A percentile compares a stretch with the other conserved stretches of the same genome.
These are phyloP conservation scores for Nineta flava DNA, from an alignment of 2,888 invertebrate genomes.

Conservation along the genomic window DNA sequence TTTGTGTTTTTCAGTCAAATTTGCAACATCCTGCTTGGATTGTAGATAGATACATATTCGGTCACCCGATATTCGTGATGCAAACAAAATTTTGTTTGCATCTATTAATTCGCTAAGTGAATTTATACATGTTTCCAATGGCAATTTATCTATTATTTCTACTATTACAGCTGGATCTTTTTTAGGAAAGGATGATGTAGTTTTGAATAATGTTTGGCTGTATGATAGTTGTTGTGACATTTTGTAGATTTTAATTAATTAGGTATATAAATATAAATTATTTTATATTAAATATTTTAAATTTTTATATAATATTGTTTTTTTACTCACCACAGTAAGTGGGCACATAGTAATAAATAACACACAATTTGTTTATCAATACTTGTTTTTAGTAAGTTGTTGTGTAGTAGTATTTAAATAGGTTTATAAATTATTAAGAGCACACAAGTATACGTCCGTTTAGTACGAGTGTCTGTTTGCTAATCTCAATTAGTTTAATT, in stretches of 20 bases:
- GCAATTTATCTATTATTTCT: not conserved
- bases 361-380: too few relatives aligned
- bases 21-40: not conserved
- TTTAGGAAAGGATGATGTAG: not conserved
- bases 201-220: not conserved
- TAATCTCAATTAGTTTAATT: too few relatives aligned
- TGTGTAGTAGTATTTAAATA: too few relatives aligned
- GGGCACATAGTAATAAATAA: too few relatives aligned
- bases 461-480: too few relatives aligned
- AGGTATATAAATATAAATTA: not conserved
- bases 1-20: not conserved
- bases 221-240: not conserved
- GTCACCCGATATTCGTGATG: not conserved
- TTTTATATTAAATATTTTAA: not conserved
- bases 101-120: not conserved
- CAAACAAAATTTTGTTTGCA: not conserved
- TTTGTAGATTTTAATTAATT: not conserved
- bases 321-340: too few relatives aligned
- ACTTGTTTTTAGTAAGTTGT: too few relatives aligned
- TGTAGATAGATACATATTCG: not conserved
- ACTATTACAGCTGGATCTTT: not conserved
- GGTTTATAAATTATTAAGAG: too few relatives aligned
- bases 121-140: not conserved
- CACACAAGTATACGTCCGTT: too few relatives aligned
- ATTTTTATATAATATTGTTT: not conserved